A percentile compares a stretch with the other conserved stretches of the same genome.
Conservation (phyloP, 2,797 vertebrate species). For the Dendrocincla fuliginosa region DNA sequence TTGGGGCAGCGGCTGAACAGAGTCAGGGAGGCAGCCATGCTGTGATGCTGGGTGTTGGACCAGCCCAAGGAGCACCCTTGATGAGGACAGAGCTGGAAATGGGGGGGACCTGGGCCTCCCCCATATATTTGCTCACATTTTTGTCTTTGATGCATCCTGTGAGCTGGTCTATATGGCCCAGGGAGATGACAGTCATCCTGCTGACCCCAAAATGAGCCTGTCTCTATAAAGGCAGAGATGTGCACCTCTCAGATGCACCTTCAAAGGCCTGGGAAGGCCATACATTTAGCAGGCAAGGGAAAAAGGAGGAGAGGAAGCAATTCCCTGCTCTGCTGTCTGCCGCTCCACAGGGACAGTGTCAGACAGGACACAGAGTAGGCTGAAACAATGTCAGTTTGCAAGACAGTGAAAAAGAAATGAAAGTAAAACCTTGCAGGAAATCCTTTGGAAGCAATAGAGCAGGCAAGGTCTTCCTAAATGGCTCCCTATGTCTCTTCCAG, state of each 20-base stretch:
- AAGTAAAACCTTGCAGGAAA: conserved; percentile 70
- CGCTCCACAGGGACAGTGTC: not conserved
- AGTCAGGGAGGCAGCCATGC: not conserved
- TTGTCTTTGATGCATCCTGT: not conserved
- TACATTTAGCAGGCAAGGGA: not conserved
- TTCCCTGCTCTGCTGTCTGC: not conserved
- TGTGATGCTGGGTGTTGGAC: not conserved
- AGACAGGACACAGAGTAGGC: not conserved
- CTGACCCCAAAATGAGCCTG: not conserved
- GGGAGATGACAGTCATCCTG: not conserved
- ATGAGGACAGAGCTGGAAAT: not conserved
- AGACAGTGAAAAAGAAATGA: not conserved
- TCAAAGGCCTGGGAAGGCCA: not conserved
- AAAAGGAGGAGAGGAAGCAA: not conserved
- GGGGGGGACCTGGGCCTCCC: not conserved
- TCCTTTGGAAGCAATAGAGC: conserved; percentile 74
- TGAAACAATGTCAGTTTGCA: not conserved
- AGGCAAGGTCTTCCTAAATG: conserved; percentile 72
- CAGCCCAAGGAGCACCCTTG: not conserved
- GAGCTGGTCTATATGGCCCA: not conserved
- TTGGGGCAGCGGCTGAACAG: not conserved
- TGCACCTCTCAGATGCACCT: not conserved
- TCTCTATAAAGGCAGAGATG: not conserved
- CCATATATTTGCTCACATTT: not conserved
- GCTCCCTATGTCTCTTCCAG: conserved; percentile 41